Percentiles rank a stretch among this genome's conserved stretches.
These are phyloP conservation scores for Phyto melanocephala DNA, from an alignment of 2,888 invertebrate genomes.

Conservation along the genomic window DNA sequence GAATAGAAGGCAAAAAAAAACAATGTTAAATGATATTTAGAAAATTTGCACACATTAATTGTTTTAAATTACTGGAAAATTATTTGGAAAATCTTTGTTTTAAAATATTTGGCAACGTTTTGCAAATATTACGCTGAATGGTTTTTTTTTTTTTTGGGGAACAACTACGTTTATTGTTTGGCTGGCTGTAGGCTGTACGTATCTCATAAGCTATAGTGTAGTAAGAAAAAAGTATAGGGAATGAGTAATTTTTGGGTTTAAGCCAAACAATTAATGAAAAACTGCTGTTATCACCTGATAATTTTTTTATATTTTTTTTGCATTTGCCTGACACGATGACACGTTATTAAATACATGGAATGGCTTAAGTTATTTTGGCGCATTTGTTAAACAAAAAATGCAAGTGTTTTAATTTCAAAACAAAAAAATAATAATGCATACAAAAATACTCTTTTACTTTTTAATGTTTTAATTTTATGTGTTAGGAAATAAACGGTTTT, in stretches of 20 bases:
- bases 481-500: too few species aligned
- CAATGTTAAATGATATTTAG: background rate
- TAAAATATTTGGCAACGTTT: constrained; percentile 47
- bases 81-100: constrained; percentile 49
- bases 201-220: background rate
- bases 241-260: constrained; percentile 50
- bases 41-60: constrained; percentile 54
- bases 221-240: background rate
- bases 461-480: too few species aligned
- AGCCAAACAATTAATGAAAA: constrained; percentile 43
- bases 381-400: constrained; percentile 48
- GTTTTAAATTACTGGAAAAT: constrained; percentile 63
- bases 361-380: constrained; percentile 51
- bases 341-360: constrained; percentile 38
- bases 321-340: constrained; percentile 47
- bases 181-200: background rate
- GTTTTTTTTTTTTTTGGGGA: background rate
- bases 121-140: constrained; percentile 4
- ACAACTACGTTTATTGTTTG: background rate
- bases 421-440: background rate
- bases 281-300: constrained; percentile 61
- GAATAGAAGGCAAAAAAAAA: background rate
- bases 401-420: background rate
- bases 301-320: constrained; percentile 27
- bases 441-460: too few species aligned